Conservation (phyloP, 2,113 vertebrate species). For the Brachyhypopomus gauderio region DNA sequence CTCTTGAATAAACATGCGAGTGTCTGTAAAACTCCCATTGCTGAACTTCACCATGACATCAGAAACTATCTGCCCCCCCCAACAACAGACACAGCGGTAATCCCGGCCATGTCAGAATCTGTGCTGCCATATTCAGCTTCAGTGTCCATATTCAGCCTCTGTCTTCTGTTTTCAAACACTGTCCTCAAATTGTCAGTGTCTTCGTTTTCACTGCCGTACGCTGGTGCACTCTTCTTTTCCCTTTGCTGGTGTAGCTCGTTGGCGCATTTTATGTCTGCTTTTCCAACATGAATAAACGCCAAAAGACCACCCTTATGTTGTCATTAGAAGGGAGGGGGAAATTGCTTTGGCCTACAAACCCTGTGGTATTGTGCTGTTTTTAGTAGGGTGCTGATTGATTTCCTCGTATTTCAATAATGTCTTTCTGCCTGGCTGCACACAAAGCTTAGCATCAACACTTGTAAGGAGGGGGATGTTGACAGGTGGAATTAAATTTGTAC, state of each 20-base stretch:
- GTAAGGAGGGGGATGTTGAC: slow-evolving; percentile 57
- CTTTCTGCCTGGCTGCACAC: slow-evolving; percentile 60
- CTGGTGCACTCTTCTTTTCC: not conserved
- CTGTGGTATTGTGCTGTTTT: slow-evolving; percentile 35
- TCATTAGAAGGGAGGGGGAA: slow-evolving; percentile 27
- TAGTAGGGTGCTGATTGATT: slow-evolving; percentile 54
- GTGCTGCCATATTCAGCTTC: not conserved
- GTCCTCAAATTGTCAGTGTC: not conserved
- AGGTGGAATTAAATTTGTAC: slow-evolving; percentile 69
- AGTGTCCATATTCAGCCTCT: not conserved
- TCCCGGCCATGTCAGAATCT: slow-evolving; percentile 26
- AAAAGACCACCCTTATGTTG: slow-evolving; percentile 22
- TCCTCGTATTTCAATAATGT: slow-evolving; percentile 69
- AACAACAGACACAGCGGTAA: slow-evolving; percentile 15
- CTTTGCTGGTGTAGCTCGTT: slow-evolving; percentile 17
- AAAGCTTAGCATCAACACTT: slow-evolving; percentile 66
- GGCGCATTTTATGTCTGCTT: slow-evolving; percentile 26
- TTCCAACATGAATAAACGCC: slow-evolving; percentile 38
- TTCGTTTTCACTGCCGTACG: not conserved
- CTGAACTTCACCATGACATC: slow-evolving; percentile 9
- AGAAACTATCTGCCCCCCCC: not conserved
- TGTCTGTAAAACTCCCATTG: slow-evolving; percentile 5
- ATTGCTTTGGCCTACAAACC: slow-evolving; percentile 5
- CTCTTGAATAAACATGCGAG: slow-evolving; percentile 39
- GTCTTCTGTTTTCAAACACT: slow-evolving; percentile 33